Evolutionary conservation across 2,888 invertebrate genomes (phyloP).

Genomic region (Apeira syringaria): DNA sequence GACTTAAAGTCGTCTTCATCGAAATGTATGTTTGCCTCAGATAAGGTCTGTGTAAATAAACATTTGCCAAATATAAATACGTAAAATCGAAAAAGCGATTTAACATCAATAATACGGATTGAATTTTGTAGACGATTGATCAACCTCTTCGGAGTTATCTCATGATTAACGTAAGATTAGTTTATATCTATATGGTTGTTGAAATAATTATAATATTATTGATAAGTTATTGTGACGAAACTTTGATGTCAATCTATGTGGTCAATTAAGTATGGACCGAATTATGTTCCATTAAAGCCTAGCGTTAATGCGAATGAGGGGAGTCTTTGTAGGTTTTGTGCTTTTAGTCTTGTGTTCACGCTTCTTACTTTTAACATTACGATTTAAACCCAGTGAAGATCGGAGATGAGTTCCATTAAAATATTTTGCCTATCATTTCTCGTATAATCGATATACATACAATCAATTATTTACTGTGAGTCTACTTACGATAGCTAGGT

Average conservation of each 20-base stretch:
- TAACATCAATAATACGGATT: constrained; percentile 46
- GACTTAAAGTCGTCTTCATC: constrained; percentile 68
- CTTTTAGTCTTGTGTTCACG: constrained; percentile 43
- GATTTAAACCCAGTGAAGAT: constrained; percentile 9
- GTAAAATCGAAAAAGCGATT: constrained; percentile 52
- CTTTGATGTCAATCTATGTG: constrained; percentile 68
- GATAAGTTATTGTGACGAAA: constrained; percentile 52
- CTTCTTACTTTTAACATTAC: constrained; percentile 27
- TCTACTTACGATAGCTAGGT: too few relatives aligned
- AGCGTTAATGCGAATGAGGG: constrained; percentile 52
- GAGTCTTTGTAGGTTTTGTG: constrained; percentile 47
- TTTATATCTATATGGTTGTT: constrained; percentile 75
- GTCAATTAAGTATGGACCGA: constrained; percentile 76
- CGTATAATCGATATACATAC: too few relatives aligned
- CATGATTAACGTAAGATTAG: constrained; percentile 69
- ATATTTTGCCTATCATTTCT: too few relatives aligned
- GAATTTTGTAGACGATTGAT: constrained; percentile 62
- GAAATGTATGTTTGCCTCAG: constrained; percentile 45
- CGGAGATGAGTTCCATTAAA: too few relatives aligned
- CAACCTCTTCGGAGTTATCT: constrained; percentile 64
- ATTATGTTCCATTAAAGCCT: constrained; percentile 63
- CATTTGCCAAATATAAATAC: constrained; percentile 78
- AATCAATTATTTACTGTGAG: too few relatives aligned
- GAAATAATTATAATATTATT: constrained; percentile 52
- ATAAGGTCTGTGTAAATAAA: constrained; percentile 55